Evolutionary conservation across 2,797 vertebrate genomes (phyloP).

Genomic region (Danio tinwini): DNA sequence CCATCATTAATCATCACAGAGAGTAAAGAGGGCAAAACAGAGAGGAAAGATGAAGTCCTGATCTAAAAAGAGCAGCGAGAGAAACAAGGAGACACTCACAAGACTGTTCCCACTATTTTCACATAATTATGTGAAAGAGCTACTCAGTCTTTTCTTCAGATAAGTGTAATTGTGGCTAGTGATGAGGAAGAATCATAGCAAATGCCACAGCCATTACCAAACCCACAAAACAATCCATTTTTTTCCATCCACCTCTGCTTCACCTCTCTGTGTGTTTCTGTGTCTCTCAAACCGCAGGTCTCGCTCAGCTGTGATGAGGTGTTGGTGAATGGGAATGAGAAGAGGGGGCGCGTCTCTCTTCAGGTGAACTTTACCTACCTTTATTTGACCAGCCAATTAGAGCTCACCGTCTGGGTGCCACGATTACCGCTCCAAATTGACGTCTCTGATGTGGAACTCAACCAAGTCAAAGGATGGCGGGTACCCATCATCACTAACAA

Average conservation of each 20-base stretch:
- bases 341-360: constrained; percentile 89
- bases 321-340: constrained; percentile 94
- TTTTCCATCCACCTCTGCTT: not conserved
- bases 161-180: constrained; percentile 14
- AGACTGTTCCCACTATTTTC: constrained; percentile 8
- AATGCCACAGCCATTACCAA: constrained; percentile 29
- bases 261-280: constrained; percentile 1
- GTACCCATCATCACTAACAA: constrained; percentile 89
- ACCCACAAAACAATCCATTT: constrained; percentile 12
- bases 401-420: constrained; percentile 91
- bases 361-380: constrained; percentile 93
- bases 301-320: constrained; percentile 87
- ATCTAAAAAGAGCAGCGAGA: not conserved
- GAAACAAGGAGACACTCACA: not conserved
- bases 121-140: not conserved
- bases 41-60: constrained; percentile 14
- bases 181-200: not conserved
- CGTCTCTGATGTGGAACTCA: constrained; percentile 92
- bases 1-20: constrained; percentile 48
- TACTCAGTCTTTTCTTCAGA: not conserved
- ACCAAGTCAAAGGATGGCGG: constrained; percentile 97
- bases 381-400: constrained; percentile 89
- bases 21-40: constrained; percentile 28
- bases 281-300: constrained; percentile 75
- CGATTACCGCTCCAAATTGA: constrained; percentile 93